phyloP scores from a whole-genome alignment of 2,113 vertebrate species.

The Aspidoscelis tigris region DNA sequence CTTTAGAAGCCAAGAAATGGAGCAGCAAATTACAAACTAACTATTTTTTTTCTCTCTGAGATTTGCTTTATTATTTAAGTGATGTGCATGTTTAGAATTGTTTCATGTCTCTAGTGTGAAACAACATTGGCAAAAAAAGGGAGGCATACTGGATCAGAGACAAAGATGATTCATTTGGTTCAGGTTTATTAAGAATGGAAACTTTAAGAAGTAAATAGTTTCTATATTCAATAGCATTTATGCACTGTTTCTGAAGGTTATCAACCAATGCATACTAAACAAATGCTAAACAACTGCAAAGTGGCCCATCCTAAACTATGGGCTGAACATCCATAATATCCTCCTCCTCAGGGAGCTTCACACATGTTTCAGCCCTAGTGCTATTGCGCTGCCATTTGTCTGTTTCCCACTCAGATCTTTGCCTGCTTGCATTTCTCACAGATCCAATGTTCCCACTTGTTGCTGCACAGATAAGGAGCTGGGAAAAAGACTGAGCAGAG shows the following conservation, averaged over 20 bases:
- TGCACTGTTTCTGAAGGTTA: background rate
- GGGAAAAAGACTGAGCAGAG: too few species aligned
- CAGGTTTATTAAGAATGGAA: constrained; percentile 13
- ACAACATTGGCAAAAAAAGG: background rate
- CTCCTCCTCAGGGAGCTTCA: background rate
- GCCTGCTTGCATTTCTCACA: too few species aligned
- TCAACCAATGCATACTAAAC: constrained; percentile 11
- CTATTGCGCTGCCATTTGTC: too few species aligned
- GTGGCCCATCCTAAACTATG: too few species aligned
- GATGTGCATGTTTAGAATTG: constrained; percentile 12
- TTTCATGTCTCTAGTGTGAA: constrained; percentile 27
- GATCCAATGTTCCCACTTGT: too few species aligned
- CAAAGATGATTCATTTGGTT: constrained; percentile 30
- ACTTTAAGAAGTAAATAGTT: background rate
- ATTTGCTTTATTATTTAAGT: constrained; percentile 13
- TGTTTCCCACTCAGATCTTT: too few species aligned
- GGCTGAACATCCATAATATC: background rate
- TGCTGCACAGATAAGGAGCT: too few species aligned
- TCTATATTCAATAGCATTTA: background rate
- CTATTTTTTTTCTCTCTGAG: constrained; percentile 5
- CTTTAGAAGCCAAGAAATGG: constrained; percentile 39
- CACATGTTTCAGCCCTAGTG: background rate
- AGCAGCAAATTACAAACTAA: constrained; percentile 18
- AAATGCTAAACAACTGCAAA: background rate
- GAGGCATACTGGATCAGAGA: background rate